Conservation (phyloP, 2,797 vertebrate genomes). For the Champsocephalus gunnari region DNA sequence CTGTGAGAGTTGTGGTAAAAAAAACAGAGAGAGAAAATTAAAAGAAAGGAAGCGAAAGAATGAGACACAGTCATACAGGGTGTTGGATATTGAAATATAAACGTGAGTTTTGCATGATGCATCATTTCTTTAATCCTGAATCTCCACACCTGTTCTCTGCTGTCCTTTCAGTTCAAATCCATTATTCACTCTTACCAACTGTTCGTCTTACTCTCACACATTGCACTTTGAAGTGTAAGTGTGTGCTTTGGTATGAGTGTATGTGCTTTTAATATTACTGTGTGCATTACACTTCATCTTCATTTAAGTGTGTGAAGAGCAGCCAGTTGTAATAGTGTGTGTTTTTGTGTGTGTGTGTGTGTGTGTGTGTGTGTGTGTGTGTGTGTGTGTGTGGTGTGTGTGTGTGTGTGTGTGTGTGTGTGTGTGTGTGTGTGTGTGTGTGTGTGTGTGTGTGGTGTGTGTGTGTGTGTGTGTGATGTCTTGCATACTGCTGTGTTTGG, state of each 20-base stretch:
- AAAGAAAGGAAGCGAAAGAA: conserved; percentile 13
- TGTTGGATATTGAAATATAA: not conserved
- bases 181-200: conserved; percentile 35
- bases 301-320: conserved; percentile 4
- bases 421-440: too few species aligned
- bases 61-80: not conserved
- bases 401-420: too few species aligned
- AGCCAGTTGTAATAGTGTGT: not conserved
- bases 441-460: not conserved
- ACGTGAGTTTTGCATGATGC: conserved; percentile 22
- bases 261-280: conserved; percentile 13
- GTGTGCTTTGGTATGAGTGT: not conserved
- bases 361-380: too few species aligned
- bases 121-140: conserved; percentile 38
- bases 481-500: conserved; percentile 46
- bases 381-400: too few species aligned
- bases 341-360: too few species aligned
- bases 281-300: conserved; percentile 20
- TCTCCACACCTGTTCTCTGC: conserved; percentile 35
- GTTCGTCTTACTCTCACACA: conserved; percentile 31
- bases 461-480: not conserved
- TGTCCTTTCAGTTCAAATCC: conserved; percentile 43
- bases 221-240: conserved; percentile 45
- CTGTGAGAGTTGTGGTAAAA: not conserved
- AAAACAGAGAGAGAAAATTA: not conserved